Evolutionary conservation across 1,140 invertebrate species (phyloP), one percentile per base, ranked within the genome.

Genomic region (Drosophila mayri): DNA sequence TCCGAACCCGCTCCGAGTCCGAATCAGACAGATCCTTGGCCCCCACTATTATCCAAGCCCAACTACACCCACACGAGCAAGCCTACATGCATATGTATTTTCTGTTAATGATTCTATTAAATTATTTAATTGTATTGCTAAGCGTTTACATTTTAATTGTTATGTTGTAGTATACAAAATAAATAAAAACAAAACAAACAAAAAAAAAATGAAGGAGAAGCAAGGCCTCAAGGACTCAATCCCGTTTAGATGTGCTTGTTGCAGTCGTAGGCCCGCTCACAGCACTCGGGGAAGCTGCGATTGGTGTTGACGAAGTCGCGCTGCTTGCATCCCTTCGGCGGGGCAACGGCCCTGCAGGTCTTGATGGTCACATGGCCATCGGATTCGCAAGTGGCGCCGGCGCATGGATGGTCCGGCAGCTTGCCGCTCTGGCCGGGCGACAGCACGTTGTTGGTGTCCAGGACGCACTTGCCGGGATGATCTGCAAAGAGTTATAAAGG

Each of bases 31-130:
- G 32, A 35, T 67, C 65, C 65, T 46, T 49, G 65, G 43, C 43
- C 38, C 43, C 38, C 52, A 59, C 14, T 37, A 70, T 57, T 37
- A 70, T 57, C 37, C 68, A 41, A 41, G 32, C 49, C 68, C 66
- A 35, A 76, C 41, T 67, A 59, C 38, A 59, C 38, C 38, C 59
- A 46, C 52, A 68, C 38, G 58, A 49, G 52, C 37, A 77, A 47
- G 74, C 62, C 63, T 71, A 76, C 67, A 64, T 68, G 68, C 59
- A 64, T 76, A 79, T 63, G 76, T 79, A 74, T 66, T 88, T 90
- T 84, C 81, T 88, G 85, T 88, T 88, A 88, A 90, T 81, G 85
- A 90, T 90, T 88, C 83, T 88, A 88, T 88, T 88, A 90, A 88
- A 88, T 88, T 88, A 88, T 88, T 88, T 88, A 81, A 88, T 88